These are phyloP conservation scores for Mesocricetus auratus DNA, from an alignment of 2,113 vertebrate species.

Conservation along the genomic window DNA sequence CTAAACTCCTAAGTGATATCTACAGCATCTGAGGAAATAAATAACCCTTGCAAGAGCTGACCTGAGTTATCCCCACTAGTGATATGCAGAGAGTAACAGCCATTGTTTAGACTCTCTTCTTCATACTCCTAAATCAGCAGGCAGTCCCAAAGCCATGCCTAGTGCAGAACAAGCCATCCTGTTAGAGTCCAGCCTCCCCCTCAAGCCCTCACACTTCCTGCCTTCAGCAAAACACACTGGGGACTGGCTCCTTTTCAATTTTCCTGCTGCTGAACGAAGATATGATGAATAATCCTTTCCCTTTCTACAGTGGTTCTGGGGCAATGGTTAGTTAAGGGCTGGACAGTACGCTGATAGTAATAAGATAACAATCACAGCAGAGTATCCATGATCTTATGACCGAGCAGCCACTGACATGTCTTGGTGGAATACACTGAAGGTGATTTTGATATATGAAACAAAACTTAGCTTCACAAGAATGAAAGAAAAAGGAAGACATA, in stretches of 20 bases:
- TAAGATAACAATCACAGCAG: conserved; percentile 64
- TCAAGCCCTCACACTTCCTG: background rate
- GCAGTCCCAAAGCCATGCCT: background rate
- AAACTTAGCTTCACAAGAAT: conserved; percentile 11
- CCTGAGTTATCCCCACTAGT: conserved; percentile 12
- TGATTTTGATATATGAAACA: conserved; percentile 54
- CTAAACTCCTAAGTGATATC: background rate
- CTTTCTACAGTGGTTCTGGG: conserved; percentile 47
- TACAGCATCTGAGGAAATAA: background rate
- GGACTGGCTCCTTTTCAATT: conserved; percentile 37
- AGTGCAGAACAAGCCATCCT: background rate
- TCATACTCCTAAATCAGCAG: background rate
- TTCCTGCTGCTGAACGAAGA: conserved; percentile 47
- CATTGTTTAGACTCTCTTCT: background rate
- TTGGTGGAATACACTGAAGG: background rate
- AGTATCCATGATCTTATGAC: conserved; percentile 49
- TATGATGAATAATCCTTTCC: conserved; percentile 50
- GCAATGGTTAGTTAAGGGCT: conserved; percentile 68
- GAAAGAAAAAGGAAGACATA: conserved; percentile 19
- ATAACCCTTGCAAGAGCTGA: background rate
- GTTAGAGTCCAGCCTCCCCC: background rate
- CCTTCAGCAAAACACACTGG: background rate
- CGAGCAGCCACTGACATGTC: conserved; percentile 37
- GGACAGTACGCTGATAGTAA: conserved; percentile 63
- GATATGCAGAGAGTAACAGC: background rate